phyloP scores from a whole-genome alignment of 2,888 invertebrate species.

The Sylvicola fuscatus region DNA sequence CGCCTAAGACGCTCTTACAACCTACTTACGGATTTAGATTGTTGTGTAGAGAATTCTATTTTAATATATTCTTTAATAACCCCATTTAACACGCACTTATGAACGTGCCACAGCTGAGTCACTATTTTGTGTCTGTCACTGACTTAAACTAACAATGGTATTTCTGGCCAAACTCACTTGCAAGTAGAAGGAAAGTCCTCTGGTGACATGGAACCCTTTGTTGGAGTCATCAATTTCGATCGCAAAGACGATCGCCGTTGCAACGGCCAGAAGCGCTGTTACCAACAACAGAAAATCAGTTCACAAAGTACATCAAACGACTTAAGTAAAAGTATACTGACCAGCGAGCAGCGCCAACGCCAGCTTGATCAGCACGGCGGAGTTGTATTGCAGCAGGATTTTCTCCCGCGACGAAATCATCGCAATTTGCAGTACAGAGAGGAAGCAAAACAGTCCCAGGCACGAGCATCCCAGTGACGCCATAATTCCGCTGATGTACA shows the following conservation, averaged over 20 bases:
- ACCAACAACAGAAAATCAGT: slow-evolving; percentile 10
- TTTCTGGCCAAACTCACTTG: slow-evolving; percentile 35
- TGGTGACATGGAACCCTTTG: slow-evolving; percentile 49
- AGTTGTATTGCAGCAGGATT: slow-evolving; percentile 56
- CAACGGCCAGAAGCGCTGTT: slow-evolving; percentile 60
- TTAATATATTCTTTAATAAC: too few species aligned
- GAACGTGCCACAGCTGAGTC: neutral
- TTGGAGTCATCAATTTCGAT: slow-evolving; percentile 62
- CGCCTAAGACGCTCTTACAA: too few species aligned
- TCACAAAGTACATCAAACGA: slow-evolving; percentile 1
- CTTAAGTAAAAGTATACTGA: slow-evolving; percentile 26
- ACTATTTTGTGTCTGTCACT: neutral
- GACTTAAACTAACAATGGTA: slow-evolving; percentile 2
- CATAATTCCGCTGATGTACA: slow-evolving; percentile 62
- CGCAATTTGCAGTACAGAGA: slow-evolving; percentile 65
- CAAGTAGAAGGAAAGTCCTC: slow-evolving; percentile 73
- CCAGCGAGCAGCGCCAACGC: slow-evolving; percentile 57
- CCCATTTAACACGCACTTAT: too few species aligned
- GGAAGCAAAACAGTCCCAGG: slow-evolving; percentile 54
- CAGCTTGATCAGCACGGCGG: slow-evolving; percentile 58
- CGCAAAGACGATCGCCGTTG: slow-evolving; percentile 64
- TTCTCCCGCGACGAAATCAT: slow-evolving; percentile 73
- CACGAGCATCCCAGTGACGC: slow-evolving; percentile 52
- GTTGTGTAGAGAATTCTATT: too few species aligned
- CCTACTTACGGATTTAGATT: too few species aligned